Conservation (phyloP, 2,113 vertebrate genomes). For the Beaufortia kweichowensis region DNA sequence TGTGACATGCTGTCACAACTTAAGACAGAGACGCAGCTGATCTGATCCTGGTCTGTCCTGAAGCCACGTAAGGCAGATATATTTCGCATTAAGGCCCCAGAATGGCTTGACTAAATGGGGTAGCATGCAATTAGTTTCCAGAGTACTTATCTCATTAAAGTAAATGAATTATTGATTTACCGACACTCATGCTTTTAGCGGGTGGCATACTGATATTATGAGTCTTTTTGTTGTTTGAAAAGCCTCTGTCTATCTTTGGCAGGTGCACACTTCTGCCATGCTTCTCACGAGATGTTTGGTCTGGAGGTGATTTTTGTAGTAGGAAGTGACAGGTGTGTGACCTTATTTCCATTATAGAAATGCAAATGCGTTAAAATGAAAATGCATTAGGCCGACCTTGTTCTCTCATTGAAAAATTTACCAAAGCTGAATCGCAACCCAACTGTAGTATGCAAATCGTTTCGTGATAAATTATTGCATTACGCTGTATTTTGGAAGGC, state of each 20-base stretch:
- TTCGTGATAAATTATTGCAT: background rate
- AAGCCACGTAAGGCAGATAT: constrained; percentile 72
- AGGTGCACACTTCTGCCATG: constrained; percentile 34
- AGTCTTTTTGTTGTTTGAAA: constrained; percentile 71
- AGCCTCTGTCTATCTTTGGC: constrained; percentile 66
- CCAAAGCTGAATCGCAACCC: background rate
- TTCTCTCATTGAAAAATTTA: background rate
- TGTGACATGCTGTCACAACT: constrained; percentile 10
- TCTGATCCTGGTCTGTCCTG: constrained; percentile 53
- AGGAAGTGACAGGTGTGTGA: background rate
- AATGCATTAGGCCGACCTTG: background rate
- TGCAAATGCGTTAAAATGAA: constrained; percentile 4
- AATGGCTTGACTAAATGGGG: constrained; percentile 87
- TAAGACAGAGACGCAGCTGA: background rate
- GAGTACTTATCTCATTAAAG: constrained; percentile 99
- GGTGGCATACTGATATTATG: constrained; percentile 80
- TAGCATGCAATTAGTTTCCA: constrained; percentile 93
- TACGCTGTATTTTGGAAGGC: background rate
- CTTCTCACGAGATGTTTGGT: constrained; percentile 35
- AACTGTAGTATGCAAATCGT: background rate
- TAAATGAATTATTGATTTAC: constrained; percentile 99
- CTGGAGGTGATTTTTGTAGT: constrained; percentile 11
- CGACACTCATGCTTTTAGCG: constrained; percentile 92
- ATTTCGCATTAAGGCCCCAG: constrained; percentile 80
- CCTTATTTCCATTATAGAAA: constrained; percentile 4